Percentiles rank a stretch among this genome's conserved stretches.
Evolutionary conservation across 2,113 vertebrate genomes (phyloP).

Genomic region (Thamnophis sirtalis): DNA sequence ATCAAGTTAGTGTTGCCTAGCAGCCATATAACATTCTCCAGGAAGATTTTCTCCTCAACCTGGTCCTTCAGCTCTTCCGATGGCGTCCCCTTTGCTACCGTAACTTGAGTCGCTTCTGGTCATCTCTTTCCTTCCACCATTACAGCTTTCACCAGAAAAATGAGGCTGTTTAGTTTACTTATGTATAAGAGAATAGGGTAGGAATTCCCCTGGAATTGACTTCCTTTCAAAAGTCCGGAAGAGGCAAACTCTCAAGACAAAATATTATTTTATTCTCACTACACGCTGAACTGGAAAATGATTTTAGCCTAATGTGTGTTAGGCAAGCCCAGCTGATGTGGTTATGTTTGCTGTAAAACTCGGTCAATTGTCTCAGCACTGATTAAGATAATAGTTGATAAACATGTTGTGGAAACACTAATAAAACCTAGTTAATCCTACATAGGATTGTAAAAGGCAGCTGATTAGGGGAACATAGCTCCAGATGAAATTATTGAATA

Average conservation of each 20-base stretch:
- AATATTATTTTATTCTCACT: neutral
- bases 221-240: conserved; percentile 1
- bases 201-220: neutral
- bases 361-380: neutral
- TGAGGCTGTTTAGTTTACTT: neutral
- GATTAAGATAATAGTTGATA: neutral
- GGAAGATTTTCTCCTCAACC: neutral
- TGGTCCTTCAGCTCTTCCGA: neutral
- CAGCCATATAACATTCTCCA: neutral
- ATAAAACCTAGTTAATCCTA: neutral
- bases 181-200: neutral
- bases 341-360: neutral
- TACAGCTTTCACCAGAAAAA: neutral
- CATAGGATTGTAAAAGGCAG: neutral
- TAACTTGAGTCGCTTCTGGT: neutral
- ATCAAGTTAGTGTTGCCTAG: neutral
- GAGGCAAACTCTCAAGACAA: neutral
- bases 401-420: neutral
- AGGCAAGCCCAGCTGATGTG: neutral
- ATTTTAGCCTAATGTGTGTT: neutral
- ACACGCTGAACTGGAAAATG: neutral
- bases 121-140: neutral
- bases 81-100: accelerated
- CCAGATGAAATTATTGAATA: neutral
- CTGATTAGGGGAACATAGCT: neutral